These are phyloP conservation scores for Atethmia centrago DNA, from an alignment of 2,888 invertebrate species.

Conservation along the genomic window DNA sequence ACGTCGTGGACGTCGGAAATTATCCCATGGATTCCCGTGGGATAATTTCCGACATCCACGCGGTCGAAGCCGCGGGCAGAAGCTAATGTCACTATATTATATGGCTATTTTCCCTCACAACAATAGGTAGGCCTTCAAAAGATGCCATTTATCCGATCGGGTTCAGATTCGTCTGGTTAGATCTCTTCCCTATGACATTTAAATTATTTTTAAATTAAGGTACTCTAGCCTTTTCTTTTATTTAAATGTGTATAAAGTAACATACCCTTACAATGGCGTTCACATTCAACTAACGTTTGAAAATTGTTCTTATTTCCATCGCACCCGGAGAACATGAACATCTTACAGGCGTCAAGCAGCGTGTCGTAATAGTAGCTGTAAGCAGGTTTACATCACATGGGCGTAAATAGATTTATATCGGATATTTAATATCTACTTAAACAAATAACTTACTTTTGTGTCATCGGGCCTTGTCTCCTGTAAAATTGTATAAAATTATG, in stretches of 20 bases:
- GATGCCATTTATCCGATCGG: no score
- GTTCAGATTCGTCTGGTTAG: no score
- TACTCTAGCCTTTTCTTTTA: neutral
- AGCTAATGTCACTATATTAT: no score
- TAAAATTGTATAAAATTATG: conserved; percentile 5
- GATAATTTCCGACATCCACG: no score
- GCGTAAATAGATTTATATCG: no score
- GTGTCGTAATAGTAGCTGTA: conserved; percentile 79
- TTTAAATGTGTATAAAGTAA: neutral
- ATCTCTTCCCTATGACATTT: neutral
- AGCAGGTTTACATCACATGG: conserved; percentile 41
- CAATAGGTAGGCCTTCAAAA: neutral
- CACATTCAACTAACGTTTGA: conserved; percentile 71
- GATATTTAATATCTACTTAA: no score
- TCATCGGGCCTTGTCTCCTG: conserved; percentile 22
- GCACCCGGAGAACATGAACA: conserved; percentile 77
- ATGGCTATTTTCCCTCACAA: neutral
- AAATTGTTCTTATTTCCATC: conserved; percentile 80
- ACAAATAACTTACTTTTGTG: conserved; percentile 28
- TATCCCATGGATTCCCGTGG: no score
- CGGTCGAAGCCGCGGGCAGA: no score
- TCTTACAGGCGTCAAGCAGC: conserved; percentile 73
- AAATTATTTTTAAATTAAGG: neutral
- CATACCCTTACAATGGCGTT: conserved; percentile 79
- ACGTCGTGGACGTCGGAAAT: no score